Evolutionary conservation across 1,140 invertebrate species (phyloP), one percentile per base, ranked within the genome.

Genomic region (Heliconius eleuchia): DNA sequence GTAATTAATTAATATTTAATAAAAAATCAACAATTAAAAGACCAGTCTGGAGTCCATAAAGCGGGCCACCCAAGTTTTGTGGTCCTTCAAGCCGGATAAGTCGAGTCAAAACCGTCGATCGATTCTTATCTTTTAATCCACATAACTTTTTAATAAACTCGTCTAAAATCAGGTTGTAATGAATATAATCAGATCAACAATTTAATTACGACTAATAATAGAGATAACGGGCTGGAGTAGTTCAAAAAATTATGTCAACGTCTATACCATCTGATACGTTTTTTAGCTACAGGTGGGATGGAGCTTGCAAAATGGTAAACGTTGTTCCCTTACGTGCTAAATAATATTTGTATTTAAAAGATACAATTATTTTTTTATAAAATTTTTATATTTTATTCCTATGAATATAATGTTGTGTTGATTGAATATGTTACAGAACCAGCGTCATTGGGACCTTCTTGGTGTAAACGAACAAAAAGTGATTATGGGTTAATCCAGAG

Each of bases 261-360:
- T 80, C 72, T 79, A 73, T 42, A 73, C 86, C 86, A 88, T 85
- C 85, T 89, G 88, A 88, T 87, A 78, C 55, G 71, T 79, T 80
- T 83, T 84, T 81, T 83, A 76, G 80, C 50, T 85, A 86, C 86
- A 88, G 87, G 87, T 88, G 87, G 79, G 60, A 66, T 66, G 60
- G n/a, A 27, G 74, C 74, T 50, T 70, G 85, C 82, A 74, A 83
- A 87, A 86, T 77, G 85, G 76, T 78, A 57, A 81, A 73, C 30
- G 76, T n/a, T 30, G 8, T 80, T 79, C 79, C 71, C 23, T 70
- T 74, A 19, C 37, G 77, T 19, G 18, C 76, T 50, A 66, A 4
- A 13, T 27, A 50, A 46, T 60, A 7, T 27, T 3, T 57, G 18
- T 3, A 30, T 52, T 52, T 52, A 19, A 18, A 18, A 13, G 13